Evolutionary conservation across 2,888 invertebrate genomes (phyloP).

Genomic region (Prostheceraeus crozeri): DNA sequence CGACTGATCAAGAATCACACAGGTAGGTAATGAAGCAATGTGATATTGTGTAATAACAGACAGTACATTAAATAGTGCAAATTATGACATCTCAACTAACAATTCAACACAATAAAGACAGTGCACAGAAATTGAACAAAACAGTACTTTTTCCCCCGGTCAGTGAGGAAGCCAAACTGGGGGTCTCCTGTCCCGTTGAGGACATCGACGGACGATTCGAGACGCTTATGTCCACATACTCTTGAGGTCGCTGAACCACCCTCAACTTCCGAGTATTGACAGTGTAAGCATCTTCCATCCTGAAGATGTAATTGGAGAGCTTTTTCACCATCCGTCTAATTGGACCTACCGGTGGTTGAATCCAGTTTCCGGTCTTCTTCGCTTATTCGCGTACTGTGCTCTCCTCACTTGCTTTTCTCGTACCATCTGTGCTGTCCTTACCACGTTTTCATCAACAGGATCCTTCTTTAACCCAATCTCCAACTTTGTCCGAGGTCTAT

Average conservation of each 20-base stretch:
- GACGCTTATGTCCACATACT: conserved; percentile 18
- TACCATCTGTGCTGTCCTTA: neutral
- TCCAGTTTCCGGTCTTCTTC: conserved; percentile 4
- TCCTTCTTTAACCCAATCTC: conserved; percentile 15
- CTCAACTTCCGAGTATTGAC: conserved; percentile 28
- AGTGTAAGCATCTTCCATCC: conserved; percentile 20
- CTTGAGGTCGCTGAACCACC: conserved; percentile 24
- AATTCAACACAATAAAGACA: no score
- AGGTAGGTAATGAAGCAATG: no score
- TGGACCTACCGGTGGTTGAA: conserved; percentile 7
- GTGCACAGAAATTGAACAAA: no score
- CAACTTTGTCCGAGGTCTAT: conserved; percentile 25
- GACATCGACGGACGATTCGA: no score
- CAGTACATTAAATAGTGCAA: no score
- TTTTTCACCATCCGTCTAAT: conserved; percentile 9
- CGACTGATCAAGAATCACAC: no score
- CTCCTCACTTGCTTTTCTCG: neutral
- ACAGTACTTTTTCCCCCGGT: conserved; percentile 24
- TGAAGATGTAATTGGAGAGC: conserved; percentile 5
- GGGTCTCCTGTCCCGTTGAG: no score
- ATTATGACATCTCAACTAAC: no score
- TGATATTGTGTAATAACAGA: no score
- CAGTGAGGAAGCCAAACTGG: no score
- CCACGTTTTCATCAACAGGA: conserved; percentile 10
- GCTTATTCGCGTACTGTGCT: conserved; percentile 32